Evolutionary conservation across 2,888 invertebrate genomes (phyloP), one percentile per base, ranked within the genome.

Genomic region (Cryptophagus acutangulus): DNA sequence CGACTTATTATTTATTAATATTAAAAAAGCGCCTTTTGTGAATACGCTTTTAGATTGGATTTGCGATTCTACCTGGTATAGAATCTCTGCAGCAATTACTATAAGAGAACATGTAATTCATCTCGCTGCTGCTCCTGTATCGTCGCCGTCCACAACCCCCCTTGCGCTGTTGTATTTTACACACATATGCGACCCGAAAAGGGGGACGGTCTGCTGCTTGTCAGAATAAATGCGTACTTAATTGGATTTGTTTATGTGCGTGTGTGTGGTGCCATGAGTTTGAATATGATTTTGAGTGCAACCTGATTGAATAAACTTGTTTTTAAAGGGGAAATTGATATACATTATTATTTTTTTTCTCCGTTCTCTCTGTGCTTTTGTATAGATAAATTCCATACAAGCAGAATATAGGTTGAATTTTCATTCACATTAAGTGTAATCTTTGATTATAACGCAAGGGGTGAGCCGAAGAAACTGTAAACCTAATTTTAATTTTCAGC

Each of bases 171-270:
- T 31, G 15, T 46, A 52, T 51, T 53, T 54, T n/a, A n/a, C n/a
- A n/a, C 55, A 62, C 62, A 62, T 62, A 62, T 62, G 62, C 59
- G 61, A 61, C 61, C 61, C 59, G 60, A 59, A 55, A 61, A 58
- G 51, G 54, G 57, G 63, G 59, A 58, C 59, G 58, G 53, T 49
- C n/a, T n/a, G n/a, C n/a, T 52, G 58, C 61, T 59, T 64, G 63
- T 63, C 63, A 64, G 62, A 62, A 64, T 64, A 65, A 65, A 67
- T 67, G 64, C 64, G 60, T 56, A 61, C 63, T 65, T 67, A 67
- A 67, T 67, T 67, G 66, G 66, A 66, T 67, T 66, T 66, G 65
- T 66, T 65, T 66, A 65, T 64, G 64, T 63, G 61, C 58, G 63
- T 58, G 65, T 49, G 54, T 49, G 52, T 48, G 44, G 16, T 66